These are phyloP conservation scores for Limnephilus rhombicus DNA, from an alignment of 2,888 invertebrate genomes.

Conservation along the genomic window DNA sequence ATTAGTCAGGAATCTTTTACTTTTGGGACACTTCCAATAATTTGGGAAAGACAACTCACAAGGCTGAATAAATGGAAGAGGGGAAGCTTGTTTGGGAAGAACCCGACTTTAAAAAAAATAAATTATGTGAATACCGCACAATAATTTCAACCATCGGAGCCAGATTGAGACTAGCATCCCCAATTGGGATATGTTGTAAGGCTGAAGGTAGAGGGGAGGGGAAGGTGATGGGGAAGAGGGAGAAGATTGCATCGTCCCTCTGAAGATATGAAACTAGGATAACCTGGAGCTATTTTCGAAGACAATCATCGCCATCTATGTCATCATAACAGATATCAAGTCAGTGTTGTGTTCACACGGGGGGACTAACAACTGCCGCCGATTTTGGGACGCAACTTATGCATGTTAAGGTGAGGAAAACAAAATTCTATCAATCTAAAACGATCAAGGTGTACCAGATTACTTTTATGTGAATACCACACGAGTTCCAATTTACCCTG, in stretches of 20 bases:
- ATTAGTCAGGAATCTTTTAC: not conserved
- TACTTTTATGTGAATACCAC: not conserved
- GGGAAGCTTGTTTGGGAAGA: not conserved
- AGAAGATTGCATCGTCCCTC: conserved; percentile 86
- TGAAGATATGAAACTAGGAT: conserved; percentile 78
- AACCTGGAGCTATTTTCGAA: conserved; percentile 75
- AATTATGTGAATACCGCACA: too few relatives aligned
- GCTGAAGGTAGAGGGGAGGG: too few relatives aligned
- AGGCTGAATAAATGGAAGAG: not conserved
- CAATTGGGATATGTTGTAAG: too few relatives aligned
- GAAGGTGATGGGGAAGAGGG: too few relatives aligned
- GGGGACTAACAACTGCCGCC: conserved; percentile 95
- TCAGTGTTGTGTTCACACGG: conserved; percentile 91
- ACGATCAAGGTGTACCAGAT: too few relatives aligned
- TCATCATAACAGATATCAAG: conserved; percentile 88
- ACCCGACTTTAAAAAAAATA: not conserved
- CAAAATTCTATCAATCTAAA: not conserved
- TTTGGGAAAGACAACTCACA: not conserved
- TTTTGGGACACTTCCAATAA: not conserved
- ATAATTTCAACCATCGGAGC: too few relatives aligned
- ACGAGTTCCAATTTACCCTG: not conserved
- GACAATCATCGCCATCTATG: conserved; percentile 83
- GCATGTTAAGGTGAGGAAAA: conserved; percentile 83
- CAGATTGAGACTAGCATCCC: too few relatives aligned
- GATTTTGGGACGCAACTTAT: conserved; percentile 94